A percentile compares a stretch with the other conserved stretches of the same genome.
Conservation (phyloP, 2,888 invertebrate species). For the Acrocera orbiculus region DNA sequence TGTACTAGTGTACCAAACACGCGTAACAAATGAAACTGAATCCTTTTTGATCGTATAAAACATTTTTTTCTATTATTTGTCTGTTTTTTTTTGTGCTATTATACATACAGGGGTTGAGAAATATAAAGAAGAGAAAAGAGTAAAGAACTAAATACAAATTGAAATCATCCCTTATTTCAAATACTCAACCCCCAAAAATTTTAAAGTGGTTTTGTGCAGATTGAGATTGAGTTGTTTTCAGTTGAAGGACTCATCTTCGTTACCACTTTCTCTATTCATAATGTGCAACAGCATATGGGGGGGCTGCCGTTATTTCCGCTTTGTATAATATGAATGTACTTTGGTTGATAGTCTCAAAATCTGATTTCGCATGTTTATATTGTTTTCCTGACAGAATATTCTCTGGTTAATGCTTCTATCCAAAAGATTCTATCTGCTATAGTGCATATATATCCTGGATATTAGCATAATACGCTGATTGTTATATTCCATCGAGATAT, state of each 20-base stretch:
- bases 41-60: not conserved
- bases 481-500: not conserved
- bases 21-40: constrained; percentile 6
- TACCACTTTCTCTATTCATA: not conserved
- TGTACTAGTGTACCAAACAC: constrained; percentile 4
- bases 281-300: constrained; percentile 5
- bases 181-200: not conserved
- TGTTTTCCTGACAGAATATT: constrained; percentile 4
- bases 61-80: not conserved
- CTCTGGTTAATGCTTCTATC: not conserved
- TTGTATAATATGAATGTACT: constrained; percentile 5
- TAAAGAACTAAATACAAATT: too few species aligned
- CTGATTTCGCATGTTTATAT: constrained; percentile 1
- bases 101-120: not conserved
- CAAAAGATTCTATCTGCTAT: too few species aligned
- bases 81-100: not conserved
- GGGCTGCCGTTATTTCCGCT: constrained; percentile 4
- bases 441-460: constrained; percentile 1
- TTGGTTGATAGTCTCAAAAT: constrained; percentile 5
- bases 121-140: too few species aligned
- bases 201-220: constrained; percentile 2
- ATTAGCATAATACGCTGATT: constrained; percentile 9
- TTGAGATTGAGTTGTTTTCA: constrained; percentile 3
- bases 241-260: not conserved
- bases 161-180: too few species aligned